phyloP scores from a whole-genome alignment of 2,888 invertebrate genomes.

The Horisme vitalbata region DNA sequence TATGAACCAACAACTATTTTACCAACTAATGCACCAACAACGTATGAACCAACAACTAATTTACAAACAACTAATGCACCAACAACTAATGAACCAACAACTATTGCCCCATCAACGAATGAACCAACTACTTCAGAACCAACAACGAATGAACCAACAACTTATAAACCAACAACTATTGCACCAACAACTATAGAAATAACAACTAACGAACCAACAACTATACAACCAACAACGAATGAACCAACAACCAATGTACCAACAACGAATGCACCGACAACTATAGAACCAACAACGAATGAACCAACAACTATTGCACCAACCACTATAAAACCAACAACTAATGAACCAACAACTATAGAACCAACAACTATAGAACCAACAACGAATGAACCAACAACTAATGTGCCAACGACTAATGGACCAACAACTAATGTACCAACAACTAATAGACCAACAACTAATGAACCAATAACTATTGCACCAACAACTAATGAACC shows the following conservation, averaged over 20 bases:
- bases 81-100: slow-evolving; percentile 4
- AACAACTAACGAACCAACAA: background rate
- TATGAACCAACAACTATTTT: slow-evolving; percentile 4
- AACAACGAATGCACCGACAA: slow-evolving; percentile 6
- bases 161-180: slow-evolving; percentile 1
- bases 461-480: background rate
- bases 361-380: too few relatives aligned
- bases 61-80: background rate
- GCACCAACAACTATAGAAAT: slow-evolving; percentile 1
- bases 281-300: background rate
- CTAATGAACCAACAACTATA: slow-evolving; percentile 9
- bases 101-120: too few relatives aligned
- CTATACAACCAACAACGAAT: background rate
- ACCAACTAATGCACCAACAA: background rate
- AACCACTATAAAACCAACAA: too few relatives aligned
- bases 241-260: too few relatives aligned
- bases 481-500: background rate
- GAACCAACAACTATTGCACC: slow-evolving; percentile 4
- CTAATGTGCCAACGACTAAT: background rate
- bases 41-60: slow-evolving; percentile 1
- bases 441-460: slow-evolving; percentile 3
- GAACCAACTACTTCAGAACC: slow-evolving; percentile 2
- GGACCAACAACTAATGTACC: slow-evolving; percentile 3
- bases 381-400: slow-evolving; percentile 4
- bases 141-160: slow-evolving; percentile 3